Conservation (phyloP, 2,888 invertebrate genomes). For the Cataglyphis cursor region DNA sequence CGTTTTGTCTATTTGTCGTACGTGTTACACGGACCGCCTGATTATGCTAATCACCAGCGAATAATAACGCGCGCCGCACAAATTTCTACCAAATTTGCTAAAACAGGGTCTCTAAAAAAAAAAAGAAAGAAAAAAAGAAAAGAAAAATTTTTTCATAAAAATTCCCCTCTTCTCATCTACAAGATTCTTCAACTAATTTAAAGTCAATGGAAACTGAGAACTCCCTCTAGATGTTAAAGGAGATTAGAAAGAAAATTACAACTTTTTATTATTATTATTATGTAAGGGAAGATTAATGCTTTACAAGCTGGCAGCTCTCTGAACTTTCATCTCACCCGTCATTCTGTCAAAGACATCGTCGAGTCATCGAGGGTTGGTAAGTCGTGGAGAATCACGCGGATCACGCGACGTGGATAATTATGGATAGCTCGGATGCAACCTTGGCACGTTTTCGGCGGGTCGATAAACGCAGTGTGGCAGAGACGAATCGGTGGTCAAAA, state of each 20-base stretch:
- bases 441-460: constrained; percentile 54
- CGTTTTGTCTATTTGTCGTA: constrained; percentile 63
- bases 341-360: neutral
- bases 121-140: neutral
- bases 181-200: neutral
- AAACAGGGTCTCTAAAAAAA: neutral
- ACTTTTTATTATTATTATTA: neutral
- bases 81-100: neutral
- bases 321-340: neutral
- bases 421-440: constrained; percentile 39
- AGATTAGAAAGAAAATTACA: neutral
- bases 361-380: neutral
- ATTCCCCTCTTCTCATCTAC: neutral
- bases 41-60: constrained; percentile 51
- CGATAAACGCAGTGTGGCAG: constrained; percentile 58
- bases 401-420: constrained; percentile 33
- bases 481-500: constrained; percentile 66
- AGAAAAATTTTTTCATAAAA: neutral
- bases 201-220: neutral
- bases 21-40: constrained; percentile 35
- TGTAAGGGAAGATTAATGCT: neutral
- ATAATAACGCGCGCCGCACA: constrained; percentile 26
- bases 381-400: neutral
- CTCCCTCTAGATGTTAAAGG: neutral
- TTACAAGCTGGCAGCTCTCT: neutral